Evolutionary conservation across 2,888 invertebrate genomes (phyloP), one percentile per base, ranked within the genome.

Genomic region (Drosophila stalkeri): DNA sequence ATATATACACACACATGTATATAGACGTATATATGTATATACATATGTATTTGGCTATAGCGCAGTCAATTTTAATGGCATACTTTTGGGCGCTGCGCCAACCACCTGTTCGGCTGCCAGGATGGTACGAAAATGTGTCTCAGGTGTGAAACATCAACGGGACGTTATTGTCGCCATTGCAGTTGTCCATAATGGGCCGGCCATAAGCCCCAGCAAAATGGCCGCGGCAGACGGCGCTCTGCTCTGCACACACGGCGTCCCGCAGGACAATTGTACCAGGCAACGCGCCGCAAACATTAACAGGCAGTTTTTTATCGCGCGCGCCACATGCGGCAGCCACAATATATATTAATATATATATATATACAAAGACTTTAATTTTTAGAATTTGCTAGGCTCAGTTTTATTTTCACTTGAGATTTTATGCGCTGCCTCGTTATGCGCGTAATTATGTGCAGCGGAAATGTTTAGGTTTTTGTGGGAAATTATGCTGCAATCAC

Each of bases 61-160:
- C 68, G 44, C 63, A 64, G 75, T 78, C 69, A 46, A 69, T 75
- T 82, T 83, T 85, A 87, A 85, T 85, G 52, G 82, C 78, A 65
- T 46, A 70, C 73, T 75, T 80, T 71, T 78, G 84, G 89, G 89
- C 84, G 73, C 71, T 61, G 81, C 72, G 89, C 89, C 84, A 89
- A 84, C 84, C 89, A 84, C 84, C 84, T 89, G 84, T 84, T 72
- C 66, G 27, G 18, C 27, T 6, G 16, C 7, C 2, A 2, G 27
- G 27, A 31, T n/a, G 14, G 12, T 12, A 31, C 11, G 57, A 68
- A 64, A 75, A 73, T 80, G 78, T 86, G 81, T 89, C 86, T 84
- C 89, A 84, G 84, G 84, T 84, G 84, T 86, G 72, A 84, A 84
- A 83, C 86, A 89, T 89, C 89, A 84, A 78, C 83, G 78, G 66